Evolutionary conservation across 2,888 invertebrate genomes (phyloP), one percentile per base, ranked within the genome.

Genomic region (Polia nebulosa): DNA sequence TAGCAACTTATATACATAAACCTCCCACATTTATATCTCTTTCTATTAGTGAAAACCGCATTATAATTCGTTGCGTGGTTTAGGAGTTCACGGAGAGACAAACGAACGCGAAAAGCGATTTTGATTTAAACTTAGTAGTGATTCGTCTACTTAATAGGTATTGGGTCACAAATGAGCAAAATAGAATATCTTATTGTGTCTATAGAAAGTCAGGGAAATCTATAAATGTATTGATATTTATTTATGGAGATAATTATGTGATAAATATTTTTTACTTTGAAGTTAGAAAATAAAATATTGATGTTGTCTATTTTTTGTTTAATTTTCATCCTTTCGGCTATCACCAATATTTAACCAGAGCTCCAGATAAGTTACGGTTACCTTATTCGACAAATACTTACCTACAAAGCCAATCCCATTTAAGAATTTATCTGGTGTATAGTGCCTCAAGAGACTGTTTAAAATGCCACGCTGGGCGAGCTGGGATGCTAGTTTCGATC

Each of bases 201-300:
- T 41, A 13, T 34, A 55, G 15, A 67, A 55, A n/a, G 41, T 5
- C 29, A 32, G 41, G 45, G 27, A 53, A 25, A 68, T 41, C 2
- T 70, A 53, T 53, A 66, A 57, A 71, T 69, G 51, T 72, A 68
- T 61, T 47, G 53, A 67, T 73, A 74, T 58, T 67, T 69, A 61
- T 58, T 67, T 66, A 61, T 63, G 39, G 45, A 58, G 51, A 70
- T 58, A 13, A 62, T 79, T 49, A 73, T 81, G 72, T 81, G 78
- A 83, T 74, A 83, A 59, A 76, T 80, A 76, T 78, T 80, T 81
- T 81, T 72, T 73, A 81, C 59, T 73, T 78, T 78, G 56, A 39
- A 79, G 59, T 66, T 76, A 74, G 63, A 64, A 70, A 81, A 76
- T 78, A 81, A 78, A 81, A 78, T 69, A 76, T 82, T 66, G 67